Base-by-base conservation (phyloP, 2,888 invertebrate species). In the Villa cingulata region DNA sequence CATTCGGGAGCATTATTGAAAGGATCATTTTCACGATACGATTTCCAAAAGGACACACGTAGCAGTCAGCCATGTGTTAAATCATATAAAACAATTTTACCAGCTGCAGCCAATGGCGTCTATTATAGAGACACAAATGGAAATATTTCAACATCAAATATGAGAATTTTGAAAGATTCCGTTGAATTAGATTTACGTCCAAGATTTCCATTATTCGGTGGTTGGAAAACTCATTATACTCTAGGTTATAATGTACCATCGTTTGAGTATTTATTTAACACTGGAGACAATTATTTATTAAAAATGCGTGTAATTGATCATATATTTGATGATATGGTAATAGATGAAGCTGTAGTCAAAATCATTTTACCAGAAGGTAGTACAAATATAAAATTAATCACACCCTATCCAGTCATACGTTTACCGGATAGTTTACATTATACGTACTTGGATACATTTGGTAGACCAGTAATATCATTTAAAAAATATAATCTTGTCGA, bases 231-330 rank as follows among this genome's bases (percentile, higher is more conserved):
- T 10, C 89, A 91, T 57, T 99, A 99, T 69, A 86, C 85, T 38
- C 74, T 98, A 41, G 98, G 98, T 4, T 95, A 96, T 73, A 96
- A 94, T 72, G 86, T 98, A 0, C 97, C 98, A 4, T 91, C 94
- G 56, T 94, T 94, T 64, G 95, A 96, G 63, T 96, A 96, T 69
- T 73, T 98, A 27, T 95, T 78, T 65, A 83, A 84, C 44, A 75
- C 77, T 52, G 85, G 84, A 52, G 79, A 80, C 63, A 77, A 85
- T 27, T 95, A 85, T 67, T 75, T 86, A 38, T 70, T 99, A 47
- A 89, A 87, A 64, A 90, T 98, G 86, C 79, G 95, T 53, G 72
- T 95, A n/a, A 72, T 98, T 55, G 97, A 98, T 69, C 97, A 97
- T 64, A 80, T 98, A 40, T 95, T 83, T 70, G 96, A 97, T 71